A percentile compares a stretch with the other conserved stretches of the same genome.
Evolutionary conservation across 2,888 invertebrate genomes (phyloP).

Genomic region (Barypeithes pellucidus): DNA sequence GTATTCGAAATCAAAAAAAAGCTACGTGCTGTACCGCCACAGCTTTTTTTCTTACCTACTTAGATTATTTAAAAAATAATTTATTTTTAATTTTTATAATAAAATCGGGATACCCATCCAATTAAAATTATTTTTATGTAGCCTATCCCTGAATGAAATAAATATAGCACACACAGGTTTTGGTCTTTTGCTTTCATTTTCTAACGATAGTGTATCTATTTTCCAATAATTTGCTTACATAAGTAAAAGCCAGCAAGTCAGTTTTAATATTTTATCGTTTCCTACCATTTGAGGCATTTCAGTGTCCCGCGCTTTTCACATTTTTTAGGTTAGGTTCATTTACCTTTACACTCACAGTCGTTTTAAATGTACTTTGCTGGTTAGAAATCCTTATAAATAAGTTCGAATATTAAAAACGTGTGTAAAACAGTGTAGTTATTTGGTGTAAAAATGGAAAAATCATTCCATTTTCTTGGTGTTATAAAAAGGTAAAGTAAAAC

Average conservation of each 20-base stretch:
- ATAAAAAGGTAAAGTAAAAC: conserved; percentile 31
- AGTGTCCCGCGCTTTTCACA: conserved; percentile 48
- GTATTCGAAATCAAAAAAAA: too few species aligned
- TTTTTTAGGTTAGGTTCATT: conserved; percentile 52
- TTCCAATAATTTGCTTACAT: conserved; percentile 20
- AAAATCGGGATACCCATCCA: too few species aligned
- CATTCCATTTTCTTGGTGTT: background rate
- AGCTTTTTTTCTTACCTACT: too few species aligned
- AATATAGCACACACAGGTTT: too few species aligned
- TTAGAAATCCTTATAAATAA: conserved; percentile 26
- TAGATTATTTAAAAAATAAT: too few species aligned
- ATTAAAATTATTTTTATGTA: too few species aligned
- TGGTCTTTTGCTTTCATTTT: too few species aligned
- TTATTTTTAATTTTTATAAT: too few species aligned
- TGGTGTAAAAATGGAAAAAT: conserved; percentile 31
- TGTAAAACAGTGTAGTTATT: conserved; percentile 23
- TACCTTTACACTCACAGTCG: conserved; percentile 44
- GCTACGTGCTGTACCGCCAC: too few species aligned
- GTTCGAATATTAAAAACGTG: conserved; percentile 23
- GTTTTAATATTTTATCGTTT: conserved; percentile 8
- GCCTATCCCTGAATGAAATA: too few species aligned
- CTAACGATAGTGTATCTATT: background rate
- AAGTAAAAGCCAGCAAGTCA: background rate
- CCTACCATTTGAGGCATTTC: conserved; percentile 29
- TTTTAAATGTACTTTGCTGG: conserved; percentile 32